Conservation (phyloP, 2,797 vertebrate genomes). For the Diplodus puntazzo region DNA sequence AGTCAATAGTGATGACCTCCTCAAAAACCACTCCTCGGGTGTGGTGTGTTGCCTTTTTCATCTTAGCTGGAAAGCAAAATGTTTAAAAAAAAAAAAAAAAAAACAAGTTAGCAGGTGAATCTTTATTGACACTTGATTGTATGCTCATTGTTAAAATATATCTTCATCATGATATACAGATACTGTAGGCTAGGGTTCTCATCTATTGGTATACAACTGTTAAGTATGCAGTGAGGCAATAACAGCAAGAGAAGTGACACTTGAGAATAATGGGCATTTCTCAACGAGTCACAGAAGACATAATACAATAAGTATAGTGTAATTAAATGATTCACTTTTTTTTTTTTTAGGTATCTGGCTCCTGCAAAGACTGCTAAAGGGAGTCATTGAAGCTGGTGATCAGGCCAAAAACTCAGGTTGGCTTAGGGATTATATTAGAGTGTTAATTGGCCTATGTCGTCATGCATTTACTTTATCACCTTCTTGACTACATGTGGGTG, state of each 20-base stretch:
- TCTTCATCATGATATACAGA: background rate
- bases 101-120: background rate
- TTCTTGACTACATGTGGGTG: background rate
- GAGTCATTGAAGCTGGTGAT: background rate
- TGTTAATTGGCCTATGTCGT: background rate
- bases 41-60: too few relatives aligned
- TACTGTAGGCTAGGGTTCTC: background rate
- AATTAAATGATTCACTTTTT: background rate
- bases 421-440: too few relatives aligned
- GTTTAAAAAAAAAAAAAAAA: background rate
- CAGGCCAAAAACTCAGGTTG: background rate
- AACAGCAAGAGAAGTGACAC: background rate
- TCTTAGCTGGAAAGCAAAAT: constrained; percentile 50
- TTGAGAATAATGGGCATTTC: background rate
- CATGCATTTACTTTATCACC: background rate
- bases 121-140: background rate
- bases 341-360: fast-evolving
- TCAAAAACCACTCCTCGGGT: constrained; percentile 77
- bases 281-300: background rate
- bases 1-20: constrained; percentile 61
- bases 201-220: background rate
- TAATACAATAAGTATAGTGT: too few relatives aligned
- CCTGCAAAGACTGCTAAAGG: background rate
- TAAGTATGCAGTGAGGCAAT: background rate
- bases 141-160: background rate